Base-by-base conservation (phyloP, 2,888 invertebrate genomes). In the Mesorhabditis belari region DNA sequence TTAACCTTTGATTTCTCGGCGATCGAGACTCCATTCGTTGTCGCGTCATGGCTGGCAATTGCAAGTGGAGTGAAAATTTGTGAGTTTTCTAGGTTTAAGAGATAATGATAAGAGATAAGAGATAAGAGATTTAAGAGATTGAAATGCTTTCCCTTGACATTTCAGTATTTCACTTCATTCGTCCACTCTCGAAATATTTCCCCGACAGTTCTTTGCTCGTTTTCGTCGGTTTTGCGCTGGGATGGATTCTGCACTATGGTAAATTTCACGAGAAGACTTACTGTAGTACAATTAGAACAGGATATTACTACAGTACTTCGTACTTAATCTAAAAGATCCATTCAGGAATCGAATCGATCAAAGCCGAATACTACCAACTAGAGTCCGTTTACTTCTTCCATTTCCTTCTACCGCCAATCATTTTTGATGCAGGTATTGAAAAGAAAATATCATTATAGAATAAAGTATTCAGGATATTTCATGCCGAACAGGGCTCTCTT, bases 401-500 rank as follows among this genome's bases (percentile, higher is more conserved):
- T 70, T 94, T 92, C 83, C 91, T 95, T 89, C 86, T 96, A 78
- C 96, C 96, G 50, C 96, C 96, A 49, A 96, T 98, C 77, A 95
- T 96, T 74, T 86, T 96, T 80, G 96, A 96, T 82, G 96, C 96
- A 5, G 77, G 75, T 73, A 27, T 59, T 25, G 35, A 12, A 12
- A 9, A 35, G 35, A 35, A 12, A 12, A 35, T 9, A 55, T 4
- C 9, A 52, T 26, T 35, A n/a, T n/a, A 17, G 9, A 12, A 9
- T 19, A 17, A 17, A 55, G 21, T 24, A n/a, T 66, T 5, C 57
- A 70, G 95, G 95, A n/a, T 96, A 96, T 83, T 95, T 93, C 83
- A 95, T 95, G 95, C 95, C 95, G 27, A 94, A 94, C 83, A 86
- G 94, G 77, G 86, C 95, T 77, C 95, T 96, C 85, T 96, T 96